A percentile compares a stretch with the other conserved stretches of the same genome.
Evolutionary conservation across 1,140 invertebrate genomes (phyloP).

Genomic region (Calephelis nemesis): DNA sequence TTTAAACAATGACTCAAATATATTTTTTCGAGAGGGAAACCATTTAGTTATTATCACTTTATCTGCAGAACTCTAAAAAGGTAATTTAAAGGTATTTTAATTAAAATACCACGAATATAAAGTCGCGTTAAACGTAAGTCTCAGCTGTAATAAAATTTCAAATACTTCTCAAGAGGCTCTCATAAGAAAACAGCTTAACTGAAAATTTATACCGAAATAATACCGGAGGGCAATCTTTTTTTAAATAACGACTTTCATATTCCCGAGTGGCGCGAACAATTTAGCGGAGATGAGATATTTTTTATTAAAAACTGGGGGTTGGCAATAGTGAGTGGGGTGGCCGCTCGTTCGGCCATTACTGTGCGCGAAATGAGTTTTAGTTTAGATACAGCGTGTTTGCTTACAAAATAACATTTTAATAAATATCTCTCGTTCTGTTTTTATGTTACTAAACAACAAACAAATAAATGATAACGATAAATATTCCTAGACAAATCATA

Average conservation of each 20-base stretch:
- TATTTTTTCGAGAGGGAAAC: too few species aligned
- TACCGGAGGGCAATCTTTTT: constrained; percentile 71
- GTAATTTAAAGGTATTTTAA: background rate
- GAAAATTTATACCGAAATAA: constrained; percentile 77
- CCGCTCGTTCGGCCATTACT: constrained; percentile 53
- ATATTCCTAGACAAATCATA: too few species aligned
- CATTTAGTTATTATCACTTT: too few species aligned
- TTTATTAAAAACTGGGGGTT: constrained; percentile 67
- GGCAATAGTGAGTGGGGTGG: constrained; percentile 41
- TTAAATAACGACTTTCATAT: constrained; percentile 78
- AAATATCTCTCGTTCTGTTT: too few species aligned
- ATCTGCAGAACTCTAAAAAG: too few species aligned
- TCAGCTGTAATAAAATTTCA: constrained; percentile 20
- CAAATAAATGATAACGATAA: too few species aligned
- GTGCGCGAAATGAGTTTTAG: constrained; percentile 73
- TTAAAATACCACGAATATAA: constrained; percentile 18
- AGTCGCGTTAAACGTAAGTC: constrained; percentile 15
- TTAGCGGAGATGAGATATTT: constrained; percentile 76
- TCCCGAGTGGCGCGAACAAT: constrained; percentile 70
- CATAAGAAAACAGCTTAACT: constrained; percentile 57
- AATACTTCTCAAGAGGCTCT: constrained; percentile 47
- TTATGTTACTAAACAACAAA: too few species aligned
- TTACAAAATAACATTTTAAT: constrained; percentile 12
- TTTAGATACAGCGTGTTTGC: constrained; percentile 45
- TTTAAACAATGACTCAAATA: too few species aligned